Base-by-base conservation (phyloP, 30 jellyfish, hydroid and myxozoan genomes). In the Aurelia sp. region DNA sequence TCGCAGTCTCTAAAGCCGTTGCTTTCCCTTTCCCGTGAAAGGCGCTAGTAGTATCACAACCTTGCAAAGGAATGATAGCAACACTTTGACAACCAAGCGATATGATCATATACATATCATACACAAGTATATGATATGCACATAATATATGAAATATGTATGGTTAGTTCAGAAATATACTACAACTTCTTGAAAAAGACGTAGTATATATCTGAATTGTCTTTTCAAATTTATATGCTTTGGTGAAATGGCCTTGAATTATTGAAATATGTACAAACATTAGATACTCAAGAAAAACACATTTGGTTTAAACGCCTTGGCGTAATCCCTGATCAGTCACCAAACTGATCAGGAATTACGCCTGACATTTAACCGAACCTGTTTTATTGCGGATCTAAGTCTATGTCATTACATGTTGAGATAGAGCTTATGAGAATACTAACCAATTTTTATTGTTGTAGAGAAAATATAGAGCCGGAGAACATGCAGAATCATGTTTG, bases 11-110 rank as follows among this genome's bases (percentile, higher is more conserved):
- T 3, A 75, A 47, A 2, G 78, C 84, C 10, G 7, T 51, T 40
- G 52, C 4, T 13, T 75, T 75, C 19, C 87, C 87, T 51, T 75
- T 75, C 58, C 78, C 87, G 15, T 75, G 17, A 75, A 75, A 75
- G 61, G 79, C 52, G 12, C 48, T 75, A 19, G 78, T 57, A 51
- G 87, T 48, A 10, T 48, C 78, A 57, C 87, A 75, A 48, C 87
- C 87, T 75, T 51, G 52, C 48, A 75, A 41, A 51, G 61, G 51
- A 75, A 41, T 75, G 3, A 47, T 75, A 11, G 18, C 5, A 5
- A 19, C 19, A 18, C n/a, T 22, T 65, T 65, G 41, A 65, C 4
- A 65, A 65, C 50, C 3, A 65, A 65, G 27, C 50, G 3, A 22
- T 65, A 65, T 65, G 27, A 65, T 65, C 8, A 65, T 8, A 65